Conservation (phyloP, 2,113 vertebrate species). For the Ailurus styani region DNA sequence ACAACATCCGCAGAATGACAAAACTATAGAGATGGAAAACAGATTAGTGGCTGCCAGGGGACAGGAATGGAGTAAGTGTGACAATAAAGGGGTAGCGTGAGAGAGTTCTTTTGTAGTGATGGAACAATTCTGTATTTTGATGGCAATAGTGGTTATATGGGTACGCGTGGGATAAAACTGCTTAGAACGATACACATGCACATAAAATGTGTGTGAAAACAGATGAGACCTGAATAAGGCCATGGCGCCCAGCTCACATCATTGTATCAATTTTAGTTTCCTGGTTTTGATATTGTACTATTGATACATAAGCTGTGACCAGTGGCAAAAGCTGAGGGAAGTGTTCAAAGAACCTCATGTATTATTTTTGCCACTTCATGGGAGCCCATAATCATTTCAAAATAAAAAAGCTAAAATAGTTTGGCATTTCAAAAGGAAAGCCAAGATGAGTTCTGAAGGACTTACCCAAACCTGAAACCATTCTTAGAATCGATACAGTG, state of each 20-base stretch:
- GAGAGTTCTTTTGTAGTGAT: background rate
- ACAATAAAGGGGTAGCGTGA: background rate
- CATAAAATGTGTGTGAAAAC: background rate
- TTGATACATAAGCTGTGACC: background rate
- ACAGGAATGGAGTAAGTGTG: background rate
- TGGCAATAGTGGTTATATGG: background rate
- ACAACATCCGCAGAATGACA: background rate
- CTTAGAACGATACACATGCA: background rate
- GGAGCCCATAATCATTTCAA: background rate
- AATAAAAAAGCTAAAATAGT: background rate
- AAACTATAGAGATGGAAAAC: background rate
- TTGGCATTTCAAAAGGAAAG: background rate
- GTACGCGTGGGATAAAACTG: background rate
- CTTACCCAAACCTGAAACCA: background rate
- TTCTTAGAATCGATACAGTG: background rate
- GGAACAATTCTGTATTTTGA: background rate
- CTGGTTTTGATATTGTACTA: background rate
- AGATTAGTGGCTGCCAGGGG: background rate
- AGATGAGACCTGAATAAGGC: background rate
- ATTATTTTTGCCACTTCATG: background rate
- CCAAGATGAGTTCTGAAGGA: background rate
- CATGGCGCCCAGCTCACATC: background rate
- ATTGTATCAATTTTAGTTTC: background rate
- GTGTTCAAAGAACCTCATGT: background rate
- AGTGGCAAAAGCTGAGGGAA: background rate